These are phyloP conservation scores for Cladopsammia gracilis DNA, from an alignment of 64 coral and sea anemone species.

Conservation along the genomic window DNA sequence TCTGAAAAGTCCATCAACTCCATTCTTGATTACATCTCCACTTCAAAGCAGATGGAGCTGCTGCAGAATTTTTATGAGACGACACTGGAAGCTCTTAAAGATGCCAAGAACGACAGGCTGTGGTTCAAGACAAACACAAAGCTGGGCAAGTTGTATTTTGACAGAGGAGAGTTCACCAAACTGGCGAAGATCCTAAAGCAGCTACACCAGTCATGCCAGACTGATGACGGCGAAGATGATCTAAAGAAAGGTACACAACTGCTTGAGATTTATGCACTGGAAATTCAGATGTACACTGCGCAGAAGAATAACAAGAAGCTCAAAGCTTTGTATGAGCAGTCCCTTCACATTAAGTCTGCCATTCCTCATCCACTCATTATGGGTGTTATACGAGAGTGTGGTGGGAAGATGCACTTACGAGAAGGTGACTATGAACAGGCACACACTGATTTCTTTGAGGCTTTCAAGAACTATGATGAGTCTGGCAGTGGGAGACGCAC, in stretches of 20 bases:
- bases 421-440: constrained; percentile 97
- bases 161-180: constrained; percentile 91
- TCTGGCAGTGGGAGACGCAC: constrained; percentile 96
- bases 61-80: constrained; percentile 99
- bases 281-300: constrained; percentile 99
- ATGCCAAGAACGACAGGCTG: constrained; percentile 99
- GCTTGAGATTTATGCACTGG: constrained; percentile 98
- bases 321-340: constrained; percentile 95
- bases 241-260: constrained; percentile 97
- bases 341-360: constrained; percentile 97
- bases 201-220: constrained; percentile 96
- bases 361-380: constrained; percentile 98
- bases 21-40: constrained; percentile 98
- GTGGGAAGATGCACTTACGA: constrained; percentile 97
- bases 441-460: constrained; percentile 99
- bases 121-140: constrained; percentile 99
- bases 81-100: constrained; percentile 93
- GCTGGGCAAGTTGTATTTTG: constrained; percentile 96
- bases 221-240: constrained; percentile 99
- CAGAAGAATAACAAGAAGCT: constrained; percentile 72
- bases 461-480: constrained; percentile 99
- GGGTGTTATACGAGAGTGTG: constrained; percentile 98
- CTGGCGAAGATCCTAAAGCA: constrained; percentile 97
- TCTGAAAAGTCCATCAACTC: constrained; percentile 99
- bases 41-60: constrained; percentile 99